These are phyloP conservation scores for Griposia aprilina DNA, from an alignment of 2,888 invertebrate genomes.

Conservation along the genomic window DNA sequence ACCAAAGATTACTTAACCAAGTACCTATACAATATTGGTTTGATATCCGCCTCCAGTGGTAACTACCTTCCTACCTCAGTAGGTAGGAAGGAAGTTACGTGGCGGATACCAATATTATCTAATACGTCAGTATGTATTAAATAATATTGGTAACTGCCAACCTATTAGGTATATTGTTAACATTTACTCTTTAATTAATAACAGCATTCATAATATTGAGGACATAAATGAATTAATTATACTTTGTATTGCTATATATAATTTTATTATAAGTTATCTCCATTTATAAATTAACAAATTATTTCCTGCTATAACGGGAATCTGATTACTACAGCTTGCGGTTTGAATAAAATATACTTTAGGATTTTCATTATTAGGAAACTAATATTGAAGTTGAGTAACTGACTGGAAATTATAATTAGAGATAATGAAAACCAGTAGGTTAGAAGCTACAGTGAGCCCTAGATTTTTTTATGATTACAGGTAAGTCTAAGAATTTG, in stretches of 20 bases:
- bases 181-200: background rate
- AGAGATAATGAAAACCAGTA: background rate
- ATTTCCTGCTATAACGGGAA: slow-evolving; percentile 13
- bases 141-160: slow-evolving; percentile 8
- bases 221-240: background rate
- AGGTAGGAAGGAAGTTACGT: no score
- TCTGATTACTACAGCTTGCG: slow-evolving; percentile 1
- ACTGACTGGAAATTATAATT: background rate
- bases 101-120: no score
- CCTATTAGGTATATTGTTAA: background rate
- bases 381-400: background rate
- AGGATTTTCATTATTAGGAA: slow-evolving; percentile 4
- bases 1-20: background rate
- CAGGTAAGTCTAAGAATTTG: background rate
- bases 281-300: background rate
- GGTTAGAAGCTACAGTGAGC: background rate
- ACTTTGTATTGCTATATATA: background rate
- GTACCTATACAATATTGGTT: background rate
- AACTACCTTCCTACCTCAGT: slow-evolving; percentile 2
- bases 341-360: background rate
- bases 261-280: no score
- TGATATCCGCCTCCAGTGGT: background rate
- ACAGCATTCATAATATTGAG: background rate
- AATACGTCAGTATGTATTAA: no score
- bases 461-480: background rate